Conservation (phyloP, 2,797 vertebrate species). For the Champsocephalus gunnari region DNA sequence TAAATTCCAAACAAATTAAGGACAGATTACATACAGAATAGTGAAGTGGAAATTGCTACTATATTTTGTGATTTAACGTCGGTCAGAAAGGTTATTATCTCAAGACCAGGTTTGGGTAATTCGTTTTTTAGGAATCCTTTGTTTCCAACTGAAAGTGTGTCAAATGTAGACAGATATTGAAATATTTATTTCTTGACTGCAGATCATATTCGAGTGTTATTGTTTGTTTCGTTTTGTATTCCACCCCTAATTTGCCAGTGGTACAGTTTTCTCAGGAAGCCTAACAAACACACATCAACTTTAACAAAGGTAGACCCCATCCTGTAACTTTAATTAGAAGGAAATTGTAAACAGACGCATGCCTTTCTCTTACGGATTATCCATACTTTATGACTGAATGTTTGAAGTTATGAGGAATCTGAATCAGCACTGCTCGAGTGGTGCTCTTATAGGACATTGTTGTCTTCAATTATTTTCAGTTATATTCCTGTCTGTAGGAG, state of each 20-base stretch:
- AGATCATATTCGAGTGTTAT: constrained; percentile 84
- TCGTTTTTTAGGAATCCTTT: constrained; percentile 81
- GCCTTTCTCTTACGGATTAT: constrained; percentile 85
- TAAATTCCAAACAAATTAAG: constrained; percentile 65
- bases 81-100: constrained; percentile 76
- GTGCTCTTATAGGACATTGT: constrained; percentile 87
- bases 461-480: constrained; percentile 90
- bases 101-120: constrained; percentile 76
- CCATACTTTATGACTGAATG: constrained; percentile 87
- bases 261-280: constrained; percentile 77
- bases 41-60: constrained; percentile 36
- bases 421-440: constrained; percentile 85
- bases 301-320: constrained; percentile 82
- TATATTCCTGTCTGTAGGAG: constrained; percentile 84
- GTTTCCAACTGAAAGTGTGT: constrained; percentile 82
- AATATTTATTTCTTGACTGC: constrained; percentile 86
- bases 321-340: constrained; percentile 86
- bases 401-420: constrained; percentile 87
- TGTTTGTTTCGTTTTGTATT: constrained; percentile 86
- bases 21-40: constrained; percentile 48
- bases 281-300: constrained; percentile 83
- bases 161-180: constrained; percentile 85
- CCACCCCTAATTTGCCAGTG: constrained; percentile 82
- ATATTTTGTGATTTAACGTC: constrained; percentile 68
- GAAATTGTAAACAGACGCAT: constrained; percentile 84